Conservation (phyloP, 1,140 invertebrate genomes). For the Andricus grossulariae region DNA sequence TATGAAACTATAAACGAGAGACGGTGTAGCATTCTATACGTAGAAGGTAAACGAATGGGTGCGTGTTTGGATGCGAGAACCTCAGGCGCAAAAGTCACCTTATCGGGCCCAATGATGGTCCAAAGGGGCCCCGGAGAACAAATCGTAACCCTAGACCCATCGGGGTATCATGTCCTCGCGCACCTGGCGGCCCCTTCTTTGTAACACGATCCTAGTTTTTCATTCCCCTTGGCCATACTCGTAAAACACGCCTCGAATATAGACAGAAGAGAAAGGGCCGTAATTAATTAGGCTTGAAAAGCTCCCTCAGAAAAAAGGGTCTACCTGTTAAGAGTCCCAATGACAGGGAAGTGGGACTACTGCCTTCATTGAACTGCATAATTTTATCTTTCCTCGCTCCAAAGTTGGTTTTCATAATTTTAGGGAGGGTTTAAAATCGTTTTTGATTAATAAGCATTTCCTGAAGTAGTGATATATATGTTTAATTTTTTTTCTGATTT, state of each 20-base stretch:
- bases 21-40: slow-evolving; percentile 41
- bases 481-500: not conserved
- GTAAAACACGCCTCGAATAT: slow-evolving; percentile 30
- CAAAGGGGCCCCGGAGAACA: slow-evolving; percentile 6
- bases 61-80: slow-evolving; percentile 13
- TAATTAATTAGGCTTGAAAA: slow-evolving; percentile 17
- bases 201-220: slow-evolving; percentile 70
- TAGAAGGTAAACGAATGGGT: slow-evolving; percentile 29
- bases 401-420: not conserved
- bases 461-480: too few species aligned
- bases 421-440: too few species aligned
- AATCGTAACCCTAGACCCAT: slow-evolving; percentile 70
- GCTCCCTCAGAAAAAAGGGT: not conserved
- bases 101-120: slow-evolving; percentile 9
- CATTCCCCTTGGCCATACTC: slow-evolving; percentile 39
- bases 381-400: not conserved
- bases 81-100: not conserved
- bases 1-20: slow-evolving; percentile 52
- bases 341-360: not conserved
- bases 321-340: slow-evolving; percentile 16
- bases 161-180: slow-evolving; percentile 67
- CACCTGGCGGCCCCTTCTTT: slow-evolving; percentile 71
- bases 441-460: too few species aligned
- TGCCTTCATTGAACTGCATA: not conserved
- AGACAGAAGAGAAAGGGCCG: slow-evolving; percentile 24